Conservation (phyloP, 2,113 vertebrate genomes). For the Oceanodroma tethys region DNA sequence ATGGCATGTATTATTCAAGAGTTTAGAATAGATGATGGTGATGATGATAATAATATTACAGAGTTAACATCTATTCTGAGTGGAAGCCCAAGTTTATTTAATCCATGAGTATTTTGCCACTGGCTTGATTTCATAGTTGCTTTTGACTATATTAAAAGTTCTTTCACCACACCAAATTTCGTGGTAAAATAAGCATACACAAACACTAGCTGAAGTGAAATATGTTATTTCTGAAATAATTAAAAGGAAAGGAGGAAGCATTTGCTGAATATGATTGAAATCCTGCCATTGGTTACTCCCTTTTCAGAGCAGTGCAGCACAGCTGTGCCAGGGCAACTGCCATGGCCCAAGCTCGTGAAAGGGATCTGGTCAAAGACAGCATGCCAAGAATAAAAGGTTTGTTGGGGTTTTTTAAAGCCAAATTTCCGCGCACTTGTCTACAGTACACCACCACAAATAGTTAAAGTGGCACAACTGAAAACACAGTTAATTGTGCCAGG, state of each 20-base stretch:
- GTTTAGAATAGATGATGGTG: neutral
- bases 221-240: neutral
- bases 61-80: neutral
- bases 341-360: neutral
- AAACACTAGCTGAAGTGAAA: neutral
- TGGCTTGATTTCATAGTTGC: neutral
- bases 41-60: neutral
- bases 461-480: neutral
- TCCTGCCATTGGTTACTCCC: neutral
- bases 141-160: neutral
- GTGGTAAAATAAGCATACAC: neutral
- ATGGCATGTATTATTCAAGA: constrained; percentile 24
- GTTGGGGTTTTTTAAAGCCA: neutral
- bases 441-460: neutral
- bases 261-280: neutral
- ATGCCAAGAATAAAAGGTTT: neutral
- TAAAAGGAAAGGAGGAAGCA: neutral
- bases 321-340: neutral
- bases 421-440: neutral
- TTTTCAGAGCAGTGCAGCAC: neutral
- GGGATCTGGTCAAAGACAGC: neutral
- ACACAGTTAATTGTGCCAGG: neutral
- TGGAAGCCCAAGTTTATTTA: neutral
- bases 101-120: neutral
- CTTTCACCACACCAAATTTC: neutral